Percentiles rank a stretch among this genome's conserved stretches.
Conservation (phyloP, 2,888 invertebrate genomes). For the Amphipoea oculea region DNA sequence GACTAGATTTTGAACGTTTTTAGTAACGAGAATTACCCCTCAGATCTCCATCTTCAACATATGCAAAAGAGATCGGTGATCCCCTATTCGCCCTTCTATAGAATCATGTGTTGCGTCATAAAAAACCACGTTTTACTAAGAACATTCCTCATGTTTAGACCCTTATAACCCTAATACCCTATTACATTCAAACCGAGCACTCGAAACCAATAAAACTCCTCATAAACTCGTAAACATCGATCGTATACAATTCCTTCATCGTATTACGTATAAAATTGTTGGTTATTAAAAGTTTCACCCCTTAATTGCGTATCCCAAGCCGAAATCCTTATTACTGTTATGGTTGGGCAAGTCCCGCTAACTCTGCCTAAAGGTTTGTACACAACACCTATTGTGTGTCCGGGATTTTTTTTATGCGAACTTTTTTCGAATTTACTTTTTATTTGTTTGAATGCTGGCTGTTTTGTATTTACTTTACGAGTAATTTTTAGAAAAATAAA, state of each 20-base stretch:
- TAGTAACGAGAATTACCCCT: no score
- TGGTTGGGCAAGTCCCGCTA: conserved; percentile 53
- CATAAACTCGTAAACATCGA: conserved; percentile 64
- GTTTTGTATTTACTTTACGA: not conserved
- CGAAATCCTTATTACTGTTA: conserved; percentile 81
- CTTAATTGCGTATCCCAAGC: conserved; percentile 84
- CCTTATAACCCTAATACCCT: conserved; percentile 1
- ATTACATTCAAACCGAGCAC: conserved; percentile 30
- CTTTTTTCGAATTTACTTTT: not conserved
- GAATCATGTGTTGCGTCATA: not conserved
- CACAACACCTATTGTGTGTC: conserved; percentile 25
- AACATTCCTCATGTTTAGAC: not conserved
- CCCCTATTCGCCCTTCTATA: no score
- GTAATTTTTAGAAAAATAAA: not conserved
- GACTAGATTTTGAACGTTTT: no score
- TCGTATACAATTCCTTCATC: conserved; percentile 63
- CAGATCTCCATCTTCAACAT: no score
- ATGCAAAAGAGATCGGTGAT: no score
- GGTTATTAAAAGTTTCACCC: conserved; percentile 87
- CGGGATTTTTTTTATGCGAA: conserved; percentile 12
- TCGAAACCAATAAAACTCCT: conserved; percentile 64
- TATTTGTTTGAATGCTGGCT: not conserved
- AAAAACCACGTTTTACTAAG: not conserved
- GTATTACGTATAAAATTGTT: conserved; percentile 78
- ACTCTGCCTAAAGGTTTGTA: conserved; percentile 55